Conservation (phyloP, 23 tunicate genomes). For the Diplosoma virens region DNA sequence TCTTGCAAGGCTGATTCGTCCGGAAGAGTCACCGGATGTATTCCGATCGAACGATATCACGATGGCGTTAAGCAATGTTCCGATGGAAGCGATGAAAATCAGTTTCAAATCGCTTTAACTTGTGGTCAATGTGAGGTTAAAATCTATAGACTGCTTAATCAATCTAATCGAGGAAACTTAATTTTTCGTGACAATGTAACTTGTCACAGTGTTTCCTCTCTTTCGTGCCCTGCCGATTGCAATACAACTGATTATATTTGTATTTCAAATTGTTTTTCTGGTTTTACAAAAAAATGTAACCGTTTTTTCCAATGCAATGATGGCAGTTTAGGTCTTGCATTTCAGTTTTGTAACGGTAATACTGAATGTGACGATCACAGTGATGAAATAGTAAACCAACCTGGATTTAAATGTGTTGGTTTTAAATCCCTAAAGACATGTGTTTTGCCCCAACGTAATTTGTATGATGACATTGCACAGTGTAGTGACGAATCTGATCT, state of each 20-base stretch:
- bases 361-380: slow-evolving; percentile 4
- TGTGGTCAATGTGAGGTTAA: not conserved
- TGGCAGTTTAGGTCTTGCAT: not conserved
- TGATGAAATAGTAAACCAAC: not conserved
- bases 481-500: no score
- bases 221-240: not conserved
- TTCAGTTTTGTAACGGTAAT: not conserved
- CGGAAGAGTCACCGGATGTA: no score
- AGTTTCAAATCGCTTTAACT: not conserved
- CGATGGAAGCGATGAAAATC: not conserved
- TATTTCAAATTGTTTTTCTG: not conserved
- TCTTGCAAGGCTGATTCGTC: not conserved
- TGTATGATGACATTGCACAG: no score
- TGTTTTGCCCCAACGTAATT: no score
- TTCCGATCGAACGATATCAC: no score
- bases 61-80: no score
- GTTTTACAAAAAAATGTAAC: not conserved
- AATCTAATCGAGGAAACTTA: no score
- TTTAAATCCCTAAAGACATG: not conserved
- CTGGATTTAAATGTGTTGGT: slow-evolving; percentile 21
- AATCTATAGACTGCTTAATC: not conserved
- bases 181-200: no score
- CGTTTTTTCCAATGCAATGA: not conserved
- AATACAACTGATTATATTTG: no score
- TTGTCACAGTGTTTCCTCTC: not conserved